Evolutionary conservation across 2,888 invertebrate genomes (phyloP).

Genomic region (Sturmia bella): DNA sequence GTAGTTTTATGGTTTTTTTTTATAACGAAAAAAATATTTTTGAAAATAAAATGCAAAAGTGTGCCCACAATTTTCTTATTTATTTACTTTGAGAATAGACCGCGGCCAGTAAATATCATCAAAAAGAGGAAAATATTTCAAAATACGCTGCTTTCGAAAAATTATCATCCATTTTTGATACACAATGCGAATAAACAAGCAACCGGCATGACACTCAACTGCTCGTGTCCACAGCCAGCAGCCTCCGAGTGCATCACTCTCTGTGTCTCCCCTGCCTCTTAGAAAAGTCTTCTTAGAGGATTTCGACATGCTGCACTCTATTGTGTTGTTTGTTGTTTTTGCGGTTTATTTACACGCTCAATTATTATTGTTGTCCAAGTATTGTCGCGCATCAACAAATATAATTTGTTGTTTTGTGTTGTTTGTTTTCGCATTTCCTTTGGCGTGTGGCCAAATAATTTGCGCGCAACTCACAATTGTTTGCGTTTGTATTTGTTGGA

Average conservation of each 20-base stretch:
- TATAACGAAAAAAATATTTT: neutral
- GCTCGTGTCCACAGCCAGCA: too few species aligned
- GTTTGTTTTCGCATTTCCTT: slow-evolving; percentile 45
- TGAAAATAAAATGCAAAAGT: neutral
- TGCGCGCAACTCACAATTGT: slow-evolving; percentile 42
- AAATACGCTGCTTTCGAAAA: neutral
- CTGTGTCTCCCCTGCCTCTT: too few species aligned
- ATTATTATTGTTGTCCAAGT: slow-evolving; percentile 78
- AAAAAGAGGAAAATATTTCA: neutral
- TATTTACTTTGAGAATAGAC: slow-evolving; percentile 9
- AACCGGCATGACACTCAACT: too few species aligned
- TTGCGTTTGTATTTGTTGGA: neutral
- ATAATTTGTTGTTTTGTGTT: slow-evolving; percentile 54
- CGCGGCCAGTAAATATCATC: slow-evolving; percentile 9
- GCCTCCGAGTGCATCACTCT: too few species aligned
- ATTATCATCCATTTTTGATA: too few species aligned
- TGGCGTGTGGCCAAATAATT: slow-evolving; percentile 63
- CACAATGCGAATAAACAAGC: too few species aligned
- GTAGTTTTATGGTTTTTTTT: neutral
- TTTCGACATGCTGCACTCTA: neutral
- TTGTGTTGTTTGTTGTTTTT: neutral
- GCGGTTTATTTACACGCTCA: slow-evolving; percentile 78
- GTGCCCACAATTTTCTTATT: slow-evolving; percentile 5
- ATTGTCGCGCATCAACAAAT: slow-evolving; percentile 67
- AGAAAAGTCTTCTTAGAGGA: too few species aligned